phyloP scores from a whole-genome alignment of 2,797 vertebrate genomes.

The Sebastes dallii region DNA sequence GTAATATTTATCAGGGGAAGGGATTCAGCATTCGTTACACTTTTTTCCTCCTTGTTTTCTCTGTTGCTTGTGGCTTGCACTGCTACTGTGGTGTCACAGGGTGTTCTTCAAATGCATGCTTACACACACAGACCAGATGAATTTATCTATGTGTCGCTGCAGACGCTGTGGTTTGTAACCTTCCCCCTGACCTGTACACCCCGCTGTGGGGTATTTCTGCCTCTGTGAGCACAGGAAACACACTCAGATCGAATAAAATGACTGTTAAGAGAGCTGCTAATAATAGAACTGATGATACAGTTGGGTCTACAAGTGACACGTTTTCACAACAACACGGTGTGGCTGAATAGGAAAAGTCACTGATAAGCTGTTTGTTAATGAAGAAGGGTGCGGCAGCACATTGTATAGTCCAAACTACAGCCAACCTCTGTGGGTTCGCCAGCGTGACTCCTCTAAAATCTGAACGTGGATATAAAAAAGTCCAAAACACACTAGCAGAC shows the following conservation, averaged over 20 bases:
- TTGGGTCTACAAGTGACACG: neutral
- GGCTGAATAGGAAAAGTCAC: constrained; percentile 15
- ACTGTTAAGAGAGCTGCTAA: neutral
- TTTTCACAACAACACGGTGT: constrained; percentile 6
- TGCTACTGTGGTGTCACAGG: constrained; percentile 18
- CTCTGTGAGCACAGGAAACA: constrained; percentile 21
- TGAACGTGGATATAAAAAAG: constrained; percentile 13
- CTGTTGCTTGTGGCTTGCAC: constrained; percentile 16
- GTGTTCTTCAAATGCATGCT: constrained; percentile 34
- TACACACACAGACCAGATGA: neutral
- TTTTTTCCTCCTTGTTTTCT: constrained; percentile 8
- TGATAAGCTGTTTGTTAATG: constrained; percentile 23
- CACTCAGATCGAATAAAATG: constrained; percentile 6
- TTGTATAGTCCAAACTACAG: constrained; percentile 4
- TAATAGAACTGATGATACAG: neutral
- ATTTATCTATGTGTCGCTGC: constrained; percentile 22
- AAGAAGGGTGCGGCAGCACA: neutral
- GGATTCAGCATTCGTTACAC: constrained; percentile 38
- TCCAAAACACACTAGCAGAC: neutral
- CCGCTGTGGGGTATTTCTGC: constrained; percentile 8
- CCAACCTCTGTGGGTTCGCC: constrained; percentile 11
- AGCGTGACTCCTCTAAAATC: constrained; percentile 20
- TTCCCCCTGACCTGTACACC: neutral
- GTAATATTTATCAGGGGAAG: constrained; percentile 52
- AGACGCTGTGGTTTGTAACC: constrained; percentile 24